These are phyloP conservation scores for Brachionus rubens DNA, from an alignment of 1,140 invertebrate genomes.

Conservation along the genomic window DNA sequence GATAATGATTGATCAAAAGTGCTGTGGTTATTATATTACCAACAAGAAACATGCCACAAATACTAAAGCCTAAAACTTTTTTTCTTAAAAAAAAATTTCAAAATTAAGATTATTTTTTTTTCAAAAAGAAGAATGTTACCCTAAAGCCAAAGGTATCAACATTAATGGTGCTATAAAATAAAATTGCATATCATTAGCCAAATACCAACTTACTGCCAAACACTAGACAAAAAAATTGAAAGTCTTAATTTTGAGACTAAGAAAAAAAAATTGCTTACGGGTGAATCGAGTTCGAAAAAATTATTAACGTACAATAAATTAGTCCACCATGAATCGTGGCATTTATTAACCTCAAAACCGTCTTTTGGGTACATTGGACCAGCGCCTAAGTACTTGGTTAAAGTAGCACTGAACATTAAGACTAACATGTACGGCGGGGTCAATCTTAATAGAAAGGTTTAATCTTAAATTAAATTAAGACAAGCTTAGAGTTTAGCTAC, in stretches of 20 bases:
- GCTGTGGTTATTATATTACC: conserved; percentile 17
- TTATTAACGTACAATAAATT: conserved; percentile 60
- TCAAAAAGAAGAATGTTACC: background rate
- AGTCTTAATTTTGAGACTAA: background rate
- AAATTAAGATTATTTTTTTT: background rate
- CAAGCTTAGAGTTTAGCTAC: no score
- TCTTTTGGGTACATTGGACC: conserved; percentile 41
- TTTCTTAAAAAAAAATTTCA: background rate
- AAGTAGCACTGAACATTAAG: background rate
- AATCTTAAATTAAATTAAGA: no score
- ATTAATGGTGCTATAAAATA: conserved; percentile 70
- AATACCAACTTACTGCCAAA: conserved; percentile 71
- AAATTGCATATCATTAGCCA: conserved; percentile 77
- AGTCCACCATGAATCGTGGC: conserved; percentile 35
- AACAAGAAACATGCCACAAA: background rate
- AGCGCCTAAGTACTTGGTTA: conserved; percentile 23
- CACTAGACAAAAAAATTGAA: conserved; percentile 61
- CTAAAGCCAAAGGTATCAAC: conserved; percentile 49
- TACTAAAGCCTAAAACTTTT: background rate
- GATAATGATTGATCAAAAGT: conserved; percentile 7
- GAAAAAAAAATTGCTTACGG: background rate
- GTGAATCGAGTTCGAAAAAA: conserved; percentile 66
- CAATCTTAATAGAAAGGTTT: background rate
- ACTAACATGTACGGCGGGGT: conserved; percentile 28
- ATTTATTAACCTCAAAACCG: conserved; percentile 23